phyloP scores from a whole-genome alignment of 1,140 invertebrate species.

The Phenacoccus solenopsis region DNA sequence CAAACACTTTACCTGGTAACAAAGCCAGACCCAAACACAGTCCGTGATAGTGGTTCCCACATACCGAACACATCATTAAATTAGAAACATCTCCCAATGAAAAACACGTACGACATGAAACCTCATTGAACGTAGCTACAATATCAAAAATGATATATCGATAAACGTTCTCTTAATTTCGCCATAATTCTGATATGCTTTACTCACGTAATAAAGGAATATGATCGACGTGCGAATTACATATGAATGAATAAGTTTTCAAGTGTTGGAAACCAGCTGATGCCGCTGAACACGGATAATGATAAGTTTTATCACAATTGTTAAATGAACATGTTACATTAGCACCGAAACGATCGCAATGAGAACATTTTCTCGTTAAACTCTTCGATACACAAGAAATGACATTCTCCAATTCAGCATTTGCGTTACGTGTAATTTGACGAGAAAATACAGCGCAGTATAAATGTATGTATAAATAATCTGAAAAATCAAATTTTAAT shows the following conservation, averaged over 20 bases:
- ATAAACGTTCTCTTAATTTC: not conserved
- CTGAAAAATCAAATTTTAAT: slow-evolving; percentile 24
- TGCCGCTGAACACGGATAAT: slow-evolving; percentile 78
- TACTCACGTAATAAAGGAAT: slow-evolving; percentile 66
- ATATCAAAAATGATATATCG: slow-evolving; percentile 20
- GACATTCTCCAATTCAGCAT: slow-evolving; percentile 40
- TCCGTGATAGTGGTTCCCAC: slow-evolving; percentile 88
- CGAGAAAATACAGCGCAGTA: slow-evolving; percentile 74
- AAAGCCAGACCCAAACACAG: slow-evolving; percentile 76
- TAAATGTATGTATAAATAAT: slow-evolving; percentile 64
- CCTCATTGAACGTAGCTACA: slow-evolving; percentile 42
- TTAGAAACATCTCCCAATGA: slow-evolving; percentile 70
- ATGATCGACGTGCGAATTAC: slow-evolving; percentile 74
- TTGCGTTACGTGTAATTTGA: slow-evolving; percentile 43
- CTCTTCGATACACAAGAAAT: slow-evolving; percentile 42
- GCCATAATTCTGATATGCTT: slow-evolving; percentile 30
- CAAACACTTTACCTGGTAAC: slow-evolving; percentile 48
- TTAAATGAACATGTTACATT: slow-evolving; percentile 56
- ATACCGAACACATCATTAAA: slow-evolving; percentile 76
- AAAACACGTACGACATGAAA: slow-evolving; percentile 69
- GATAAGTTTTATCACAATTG: slow-evolving; percentile 66
- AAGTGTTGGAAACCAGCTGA: slow-evolving; percentile 79
- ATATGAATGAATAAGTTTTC: slow-evolving; percentile 63
- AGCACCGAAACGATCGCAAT: slow-evolving; percentile 72
- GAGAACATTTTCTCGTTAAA: slow-evolving; percentile 56